Evolutionary conservation across 2,888 invertebrate species (phyloP), one percentile per base, ranked within the genome.

Genomic region (Ophonus ardosiacus): DNA sequence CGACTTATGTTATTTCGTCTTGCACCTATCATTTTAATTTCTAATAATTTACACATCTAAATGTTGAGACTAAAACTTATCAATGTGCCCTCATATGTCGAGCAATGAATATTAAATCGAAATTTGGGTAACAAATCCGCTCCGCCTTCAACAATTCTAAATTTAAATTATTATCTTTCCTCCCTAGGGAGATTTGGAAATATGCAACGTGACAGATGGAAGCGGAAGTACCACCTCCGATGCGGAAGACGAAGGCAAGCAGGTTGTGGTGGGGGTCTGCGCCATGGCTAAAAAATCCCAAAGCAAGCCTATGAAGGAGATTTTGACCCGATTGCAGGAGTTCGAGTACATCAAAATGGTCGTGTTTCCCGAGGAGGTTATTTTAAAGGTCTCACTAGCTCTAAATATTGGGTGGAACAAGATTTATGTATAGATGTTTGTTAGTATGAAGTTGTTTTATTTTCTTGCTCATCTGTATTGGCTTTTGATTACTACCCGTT

Each of bases 201-300:
- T 95, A 90, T 96, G 94, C 89, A 96, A 96, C 90, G 92, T 93
- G 86, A 92, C 91, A 89, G 92, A 92, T 87, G 91, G 91, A 82
- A 89, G 88, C 84, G 89, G 92, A 89, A 91, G 89, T 31, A 90
- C 90, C 84, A 88, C 89, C 86, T 90, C 90, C 87, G 93, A 92
- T 86, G 89, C 92, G 90, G 93, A 93, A 86, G 93, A 92, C 74
- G 91, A 92, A 57, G 86, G 86, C 21, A 97, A 97, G 91, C 97
- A 98, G 90, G 98, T 99, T 88, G 94, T 98, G 90, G 98, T 99
- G 89, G 99, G 99, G 86, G 96, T 99, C 86, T 99, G 99, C 93
- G 99, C 99, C 88, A 99, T 99, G 99, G 97, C 97, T 90, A 99
- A 99, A 92, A 99, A 99, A 92, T 98, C 99, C 56, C 97, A 98